Evolutionary conservation across 2,888 invertebrate species (phyloP).

Genomic region (Drosophila ochracea): DNA sequence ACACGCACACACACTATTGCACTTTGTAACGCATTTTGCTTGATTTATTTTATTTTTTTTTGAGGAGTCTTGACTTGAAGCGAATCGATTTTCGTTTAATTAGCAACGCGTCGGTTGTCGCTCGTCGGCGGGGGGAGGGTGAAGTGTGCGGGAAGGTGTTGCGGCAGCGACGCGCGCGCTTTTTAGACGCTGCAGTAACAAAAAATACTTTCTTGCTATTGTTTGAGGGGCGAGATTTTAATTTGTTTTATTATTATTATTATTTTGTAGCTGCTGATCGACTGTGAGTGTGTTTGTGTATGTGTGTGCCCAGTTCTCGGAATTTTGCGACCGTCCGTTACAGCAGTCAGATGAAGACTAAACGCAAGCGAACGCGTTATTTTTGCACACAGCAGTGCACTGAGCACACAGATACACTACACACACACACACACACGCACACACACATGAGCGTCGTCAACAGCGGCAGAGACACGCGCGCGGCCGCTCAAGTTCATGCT

Average conservation of each 20-base stretch:
- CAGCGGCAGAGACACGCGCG: conserved; percentile 63
- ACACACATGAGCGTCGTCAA: conserved; percentile 23
- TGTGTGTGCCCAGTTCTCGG: conserved; percentile 34
- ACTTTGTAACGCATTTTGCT: conserved; percentile 39
- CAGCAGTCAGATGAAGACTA: conserved; percentile 81
- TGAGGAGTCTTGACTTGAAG: conserved; percentile 28
- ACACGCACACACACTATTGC: conserved; percentile 16
- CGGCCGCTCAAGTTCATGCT: conserved; percentile 75
- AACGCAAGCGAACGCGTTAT: conserved; percentile 74
- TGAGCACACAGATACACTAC: conserved; percentile 40
- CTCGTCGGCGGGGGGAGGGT: conserved; percentile 5
- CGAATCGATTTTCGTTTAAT: conserved; percentile 55
- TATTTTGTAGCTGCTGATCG: conserved; percentile 54
- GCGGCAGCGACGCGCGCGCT: conserved; percentile 51
- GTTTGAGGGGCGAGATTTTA: conserved; percentile 58
- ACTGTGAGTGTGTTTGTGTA: conserved; percentile 20
- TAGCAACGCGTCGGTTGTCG: conserved; percentile 42
- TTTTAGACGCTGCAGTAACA: conserved; percentile 49
- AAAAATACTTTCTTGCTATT: conserved; percentile 40
- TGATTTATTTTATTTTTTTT: conserved; percentile 11
- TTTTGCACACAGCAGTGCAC: conserved; percentile 76
- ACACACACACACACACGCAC: conserved; percentile 8
- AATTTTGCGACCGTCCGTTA: conserved; percentile 77
- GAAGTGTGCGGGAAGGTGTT: conserved; percentile 8
- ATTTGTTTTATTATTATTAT: background rate